These are phyloP conservation scores for Sebastes schlegelii DNA, from an alignment of 2,113 vertebrate genomes.

Conservation along the genomic window DNA sequence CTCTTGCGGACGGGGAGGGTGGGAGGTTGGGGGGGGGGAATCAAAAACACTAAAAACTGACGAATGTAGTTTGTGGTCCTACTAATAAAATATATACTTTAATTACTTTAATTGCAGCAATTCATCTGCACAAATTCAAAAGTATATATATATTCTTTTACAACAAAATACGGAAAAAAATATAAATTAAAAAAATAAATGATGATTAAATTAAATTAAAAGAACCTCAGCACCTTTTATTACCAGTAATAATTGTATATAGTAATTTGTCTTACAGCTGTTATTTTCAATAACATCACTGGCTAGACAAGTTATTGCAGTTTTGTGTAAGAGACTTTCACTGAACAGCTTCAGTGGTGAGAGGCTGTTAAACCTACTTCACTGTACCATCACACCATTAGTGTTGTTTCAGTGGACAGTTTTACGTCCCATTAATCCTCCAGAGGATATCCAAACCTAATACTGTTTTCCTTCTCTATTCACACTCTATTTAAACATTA, in stretches of 20 bases:
- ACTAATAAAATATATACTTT: background rate
- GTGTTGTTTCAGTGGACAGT: background rate
- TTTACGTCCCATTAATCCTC: background rate
- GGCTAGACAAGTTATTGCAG: background rate
- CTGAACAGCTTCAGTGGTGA: background rate
- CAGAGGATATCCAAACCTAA: background rate
- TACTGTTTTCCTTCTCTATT: background rate
- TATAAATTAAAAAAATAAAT: background rate
- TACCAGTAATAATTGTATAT: background rate
- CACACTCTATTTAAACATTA: background rate
- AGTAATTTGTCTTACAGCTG: background rate
- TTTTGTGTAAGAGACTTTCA: background rate
- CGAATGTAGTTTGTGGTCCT: background rate
- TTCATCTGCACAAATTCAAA: background rate
- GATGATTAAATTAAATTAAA: background rate
- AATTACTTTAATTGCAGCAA: background rate
- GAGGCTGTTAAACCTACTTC: background rate
- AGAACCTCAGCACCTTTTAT: background rate
- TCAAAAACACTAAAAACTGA: background rate
- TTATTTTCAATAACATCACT: background rate
- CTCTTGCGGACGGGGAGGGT: background rate
- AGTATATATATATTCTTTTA: too few relatives aligned
- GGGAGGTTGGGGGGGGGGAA: fast-evolving
- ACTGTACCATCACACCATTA: background rate
- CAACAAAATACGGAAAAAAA: background rate